Evolutionary conservation across 2,888 invertebrate species (phyloP).

Genomic region (Hirudinaria manillensis): DNA sequence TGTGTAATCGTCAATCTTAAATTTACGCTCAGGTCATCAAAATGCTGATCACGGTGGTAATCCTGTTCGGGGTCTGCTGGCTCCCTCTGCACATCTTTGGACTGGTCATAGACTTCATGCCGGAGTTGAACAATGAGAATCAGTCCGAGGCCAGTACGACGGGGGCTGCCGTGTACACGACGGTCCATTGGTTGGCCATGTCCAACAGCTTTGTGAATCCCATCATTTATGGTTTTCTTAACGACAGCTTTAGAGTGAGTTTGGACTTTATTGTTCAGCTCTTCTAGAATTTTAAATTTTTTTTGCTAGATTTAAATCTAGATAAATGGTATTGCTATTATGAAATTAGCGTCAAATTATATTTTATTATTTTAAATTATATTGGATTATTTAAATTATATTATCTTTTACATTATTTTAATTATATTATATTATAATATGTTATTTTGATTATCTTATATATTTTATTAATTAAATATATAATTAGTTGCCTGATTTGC

Average conservation of each 20-base stretch:
- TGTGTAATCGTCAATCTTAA: no score
- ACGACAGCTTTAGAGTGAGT: constrained; percentile 52
- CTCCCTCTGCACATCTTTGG: constrained; percentile 50
- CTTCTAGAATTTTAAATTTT: neutral
- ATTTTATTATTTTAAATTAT: no score
- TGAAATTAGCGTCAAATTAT: neutral
- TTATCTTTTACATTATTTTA: no score
- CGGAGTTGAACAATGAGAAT: constrained; percentile 34
- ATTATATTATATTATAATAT: no score
- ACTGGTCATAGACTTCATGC: constrained; percentile 46
- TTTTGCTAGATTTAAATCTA: neutral
- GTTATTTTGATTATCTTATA: no score
- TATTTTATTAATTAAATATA: no score
- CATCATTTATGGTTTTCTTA: constrained; percentile 52
- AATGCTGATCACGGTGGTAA: constrained; percentile 50
- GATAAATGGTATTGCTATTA: neutral
- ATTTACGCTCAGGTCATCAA: constrained; percentile 47
- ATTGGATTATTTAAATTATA: no score
- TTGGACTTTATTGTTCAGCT: neutral
- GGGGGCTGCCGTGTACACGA: constrained; percentile 26
- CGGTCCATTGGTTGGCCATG: constrained; percentile 51
- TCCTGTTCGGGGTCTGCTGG: constrained; percentile 52
- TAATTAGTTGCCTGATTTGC: no score
- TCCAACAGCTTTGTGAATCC: constrained; percentile 53
- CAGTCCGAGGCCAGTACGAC: constrained; percentile 21